These are phyloP conservation scores for Australoheros facetus DNA, from an alignment of 2,797 vertebrate genomes.

Conservation along the genomic window DNA sequence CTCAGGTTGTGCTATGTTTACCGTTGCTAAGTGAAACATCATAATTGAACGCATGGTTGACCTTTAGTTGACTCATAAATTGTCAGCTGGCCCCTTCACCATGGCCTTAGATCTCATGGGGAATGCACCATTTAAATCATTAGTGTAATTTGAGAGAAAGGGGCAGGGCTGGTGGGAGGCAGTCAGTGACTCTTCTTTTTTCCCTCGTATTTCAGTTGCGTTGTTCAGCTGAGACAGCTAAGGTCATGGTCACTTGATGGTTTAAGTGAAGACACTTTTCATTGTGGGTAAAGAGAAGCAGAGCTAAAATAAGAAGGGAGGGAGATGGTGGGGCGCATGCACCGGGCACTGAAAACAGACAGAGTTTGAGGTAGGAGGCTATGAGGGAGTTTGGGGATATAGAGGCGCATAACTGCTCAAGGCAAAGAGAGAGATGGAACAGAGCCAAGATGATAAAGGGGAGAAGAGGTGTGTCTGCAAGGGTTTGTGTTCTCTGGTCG, in stretches of 20 bases:
- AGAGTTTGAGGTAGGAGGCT: constrained; percentile 33
- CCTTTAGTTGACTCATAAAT: constrained; percentile 72
- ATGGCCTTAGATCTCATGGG: constrained; percentile 52
- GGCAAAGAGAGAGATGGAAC: constrained; percentile 49
- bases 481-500: constrained; percentile 64
- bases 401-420: constrained; percentile 27
- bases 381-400: constrained; percentile 44
- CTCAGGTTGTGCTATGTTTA: constrained; percentile 56
- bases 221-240: constrained; percentile 61
- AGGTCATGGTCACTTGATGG: constrained; percentile 63
- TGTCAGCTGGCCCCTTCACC: constrained; percentile 68
- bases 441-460: constrained; percentile 46
- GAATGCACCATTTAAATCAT: constrained; percentile 74
- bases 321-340: background rate
- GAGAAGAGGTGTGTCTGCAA: constrained; percentile 42
- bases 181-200: constrained; percentile 40
- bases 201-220: constrained; percentile 61
- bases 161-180: constrained; percentile 24
- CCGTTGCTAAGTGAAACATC: constrained; percentile 64
- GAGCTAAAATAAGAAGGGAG: constrained; percentile 9
- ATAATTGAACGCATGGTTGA: constrained; percentile 52
- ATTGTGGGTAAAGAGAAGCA: constrained; percentile 50
- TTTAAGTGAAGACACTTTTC: constrained; percentile 46
- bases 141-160: constrained; percentile 77
- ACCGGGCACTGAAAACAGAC: constrained; percentile 17